Conservation (phyloP, 2,113 vertebrate genomes). For the Sebastes fasciatus region DNA sequence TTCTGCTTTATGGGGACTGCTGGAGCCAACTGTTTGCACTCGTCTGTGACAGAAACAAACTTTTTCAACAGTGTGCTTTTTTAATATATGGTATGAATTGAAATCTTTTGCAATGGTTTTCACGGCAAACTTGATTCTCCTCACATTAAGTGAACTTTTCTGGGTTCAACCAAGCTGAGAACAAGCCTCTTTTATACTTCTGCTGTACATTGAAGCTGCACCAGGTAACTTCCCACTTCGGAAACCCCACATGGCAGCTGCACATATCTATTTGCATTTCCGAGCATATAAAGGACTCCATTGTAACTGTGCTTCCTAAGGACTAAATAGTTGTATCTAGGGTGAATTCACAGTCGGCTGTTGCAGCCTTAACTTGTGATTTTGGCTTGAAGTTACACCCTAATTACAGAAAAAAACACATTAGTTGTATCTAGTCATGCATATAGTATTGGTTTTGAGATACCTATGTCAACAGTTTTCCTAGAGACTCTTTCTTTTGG, state of each 20-base stretch:
- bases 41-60: background rate
- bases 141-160: constrained; percentile 2
- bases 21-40: constrained; percentile 7
- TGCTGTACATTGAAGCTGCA: constrained; percentile 49
- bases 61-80: background rate
- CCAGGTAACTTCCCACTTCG: constrained; percentile 17
- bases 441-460: background rate
- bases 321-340: background rate
- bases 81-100: too few relatives aligned
- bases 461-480: background rate
- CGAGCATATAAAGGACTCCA: constrained; percentile 45
- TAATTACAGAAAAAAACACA: background rate
- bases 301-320: constrained; percentile 19
- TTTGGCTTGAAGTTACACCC: background rate
- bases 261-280: constrained; percentile 60
- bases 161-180: constrained; percentile 5
- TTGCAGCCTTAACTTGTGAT: background rate
- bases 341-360: background rate
- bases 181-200: constrained; percentile 49
- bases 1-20: background rate
- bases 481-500: background rate
- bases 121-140: background rate
- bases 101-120: constrained; percentile 1
- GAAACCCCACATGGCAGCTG: constrained; percentile 17
- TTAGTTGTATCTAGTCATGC: background rate